These are phyloP conservation scores for Eulemur mongoz DNA, from an alignment of 2,797 vertebrate genomes.

Conservation along the genomic window DNA sequence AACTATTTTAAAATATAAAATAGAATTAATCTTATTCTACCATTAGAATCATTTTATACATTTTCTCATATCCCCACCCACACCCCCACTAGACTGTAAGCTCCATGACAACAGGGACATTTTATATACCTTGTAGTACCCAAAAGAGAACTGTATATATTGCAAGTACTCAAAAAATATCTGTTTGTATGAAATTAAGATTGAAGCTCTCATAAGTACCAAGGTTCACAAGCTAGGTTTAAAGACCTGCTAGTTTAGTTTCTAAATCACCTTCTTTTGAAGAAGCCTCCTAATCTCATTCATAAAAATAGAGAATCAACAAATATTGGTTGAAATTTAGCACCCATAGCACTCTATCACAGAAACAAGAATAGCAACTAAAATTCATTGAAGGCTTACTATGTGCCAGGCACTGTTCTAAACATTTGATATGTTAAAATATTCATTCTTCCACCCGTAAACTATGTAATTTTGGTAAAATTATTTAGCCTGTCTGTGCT, in stretches of 20 bases:
- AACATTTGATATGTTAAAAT: background rate
- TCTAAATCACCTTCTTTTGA: background rate
- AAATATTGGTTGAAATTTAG: slow-evolving; percentile 2
- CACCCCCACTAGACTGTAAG: background rate
- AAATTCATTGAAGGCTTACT: background rate
- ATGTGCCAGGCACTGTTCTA: background rate
- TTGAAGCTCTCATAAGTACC: background rate
- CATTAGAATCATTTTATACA: background rate
- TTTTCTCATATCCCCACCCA: background rate
- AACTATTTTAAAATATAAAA: slow-evolving; percentile 16
- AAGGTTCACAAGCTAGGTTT: background rate
- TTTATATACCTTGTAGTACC: background rate
- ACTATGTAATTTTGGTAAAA: background rate
- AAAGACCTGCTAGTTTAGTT: background rate
- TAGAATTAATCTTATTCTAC: background rate
- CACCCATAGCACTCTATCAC: background rate
- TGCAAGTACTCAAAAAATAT: background rate
- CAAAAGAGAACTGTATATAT: background rate
- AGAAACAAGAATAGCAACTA: background rate
- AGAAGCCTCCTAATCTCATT: background rate
- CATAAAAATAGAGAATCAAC: background rate
- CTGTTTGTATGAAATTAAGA: background rate
- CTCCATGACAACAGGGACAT: background rate
- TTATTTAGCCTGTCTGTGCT: background rate
- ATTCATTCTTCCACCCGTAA: background rate